Evolutionary conservation across 2,888 invertebrate species (phyloP).

Genomic region (Eupithecia subfuscata): DNA sequence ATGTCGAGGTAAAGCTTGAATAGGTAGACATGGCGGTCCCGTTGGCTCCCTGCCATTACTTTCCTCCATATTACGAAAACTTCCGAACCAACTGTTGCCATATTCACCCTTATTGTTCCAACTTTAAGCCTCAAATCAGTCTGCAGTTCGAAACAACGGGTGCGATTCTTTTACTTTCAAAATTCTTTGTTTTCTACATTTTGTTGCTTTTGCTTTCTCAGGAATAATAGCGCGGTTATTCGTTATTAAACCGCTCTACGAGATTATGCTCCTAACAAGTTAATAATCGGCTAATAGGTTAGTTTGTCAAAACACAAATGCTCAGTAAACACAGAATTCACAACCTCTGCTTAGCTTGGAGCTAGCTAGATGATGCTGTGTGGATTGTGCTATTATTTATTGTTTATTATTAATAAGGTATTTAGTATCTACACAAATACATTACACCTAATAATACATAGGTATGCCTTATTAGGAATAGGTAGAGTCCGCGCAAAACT

Average conservation of each 20-base stretch:
- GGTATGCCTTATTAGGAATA: too few relatives aligned
- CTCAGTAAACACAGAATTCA: neutral
- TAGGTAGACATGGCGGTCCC: conserved; percentile 54
- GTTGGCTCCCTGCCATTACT: conserved; percentile 69
- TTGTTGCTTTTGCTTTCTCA: conserved; percentile 35
- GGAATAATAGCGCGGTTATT: conserved; percentile 29
- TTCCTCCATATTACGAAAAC: conserved; percentile 69
- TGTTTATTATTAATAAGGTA: too few relatives aligned
- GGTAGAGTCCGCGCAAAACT: too few relatives aligned
- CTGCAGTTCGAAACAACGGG: conserved; percentile 33
- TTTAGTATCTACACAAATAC: too few relatives aligned
- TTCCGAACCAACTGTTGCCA: conserved; percentile 55
- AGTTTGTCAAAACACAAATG: neutral
- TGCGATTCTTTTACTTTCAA: conserved; percentile 37
- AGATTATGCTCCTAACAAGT: conserved; percentile 14
- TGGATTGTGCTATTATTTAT: too few relatives aligned
- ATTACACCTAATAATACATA: too few relatives aligned
- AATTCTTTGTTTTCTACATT: conserved; percentile 45
- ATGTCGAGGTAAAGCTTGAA: conserved; percentile 56
- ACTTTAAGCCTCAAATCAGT: conserved; percentile 51
- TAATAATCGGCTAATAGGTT: neutral
- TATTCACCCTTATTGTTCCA: conserved; percentile 57
- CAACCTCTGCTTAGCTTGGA: too few relatives aligned
- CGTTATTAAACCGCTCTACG: conserved; percentile 22
- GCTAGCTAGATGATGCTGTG: too few relatives aligned